Evolutionary conservation across 2,888 invertebrate genomes (phyloP).

Genomic region (Scaptomyza parva): DNA sequence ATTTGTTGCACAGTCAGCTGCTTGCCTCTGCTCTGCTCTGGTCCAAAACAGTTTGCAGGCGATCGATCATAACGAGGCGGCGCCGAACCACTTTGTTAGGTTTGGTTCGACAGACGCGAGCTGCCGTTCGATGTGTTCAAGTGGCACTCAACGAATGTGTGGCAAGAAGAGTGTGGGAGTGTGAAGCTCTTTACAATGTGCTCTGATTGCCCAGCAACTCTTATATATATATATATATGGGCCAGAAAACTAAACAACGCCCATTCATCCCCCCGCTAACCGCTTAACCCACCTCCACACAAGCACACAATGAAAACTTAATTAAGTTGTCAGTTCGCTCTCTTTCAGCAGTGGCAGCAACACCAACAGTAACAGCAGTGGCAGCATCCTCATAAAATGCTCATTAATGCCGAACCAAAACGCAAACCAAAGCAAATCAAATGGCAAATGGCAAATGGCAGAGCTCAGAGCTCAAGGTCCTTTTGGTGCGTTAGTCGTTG

Average conservation of each 20-base stretch:
- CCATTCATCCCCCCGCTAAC: neutral
- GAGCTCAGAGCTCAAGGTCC: conserved; percentile 58
- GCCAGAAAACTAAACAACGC: conserved; percentile 9
- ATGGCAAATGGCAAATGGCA: conserved; percentile 67
- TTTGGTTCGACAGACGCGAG: conserved; percentile 8
- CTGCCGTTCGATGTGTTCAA: conserved; percentile 44
- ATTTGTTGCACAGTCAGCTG: conserved; percentile 77
- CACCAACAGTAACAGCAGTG: too few relatives aligned
- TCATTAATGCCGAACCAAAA: conserved; percentile 67
- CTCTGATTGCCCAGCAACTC: conserved; percentile 48
- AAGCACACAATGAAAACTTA: conserved; percentile 76
- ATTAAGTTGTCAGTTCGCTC: conserved; percentile 73
- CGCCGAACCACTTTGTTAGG: conserved; percentile 31
- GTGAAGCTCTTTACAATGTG: conserved; percentile 35
- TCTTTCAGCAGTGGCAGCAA: too few relatives aligned
- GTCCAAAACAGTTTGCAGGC: conserved; percentile 13
- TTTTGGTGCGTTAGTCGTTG: conserved; percentile 36
- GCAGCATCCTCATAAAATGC: conserved; percentile 73
- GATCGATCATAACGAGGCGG: conserved; percentile 64
- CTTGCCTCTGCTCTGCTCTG: conserved; percentile 26
- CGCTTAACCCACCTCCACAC: conserved; percentile 4
- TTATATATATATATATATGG: too few relatives aligned
- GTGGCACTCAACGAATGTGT: too few relatives aligned
- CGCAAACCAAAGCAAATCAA: conserved; percentile 71
- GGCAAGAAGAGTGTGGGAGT: too few relatives aligned